These are phyloP conservation scores for Sphaeramia orbicularis DNA, from an alignment of 2,797 vertebrate genomes.

Conservation along the genomic window DNA sequence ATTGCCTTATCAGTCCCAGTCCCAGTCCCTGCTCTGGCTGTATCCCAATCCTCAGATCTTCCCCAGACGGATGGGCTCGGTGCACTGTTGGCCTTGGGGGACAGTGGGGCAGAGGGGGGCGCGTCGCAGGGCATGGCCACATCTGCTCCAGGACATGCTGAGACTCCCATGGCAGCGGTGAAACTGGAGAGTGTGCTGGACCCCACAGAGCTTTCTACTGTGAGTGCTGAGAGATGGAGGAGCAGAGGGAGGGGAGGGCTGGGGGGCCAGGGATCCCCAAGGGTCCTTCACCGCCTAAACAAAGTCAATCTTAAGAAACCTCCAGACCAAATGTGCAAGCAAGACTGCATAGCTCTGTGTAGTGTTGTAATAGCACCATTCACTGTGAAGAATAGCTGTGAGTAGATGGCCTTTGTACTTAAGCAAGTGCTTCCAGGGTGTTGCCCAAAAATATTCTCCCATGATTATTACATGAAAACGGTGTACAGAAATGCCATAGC, in stretches of 20 bases:
- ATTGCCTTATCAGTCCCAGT: constrained; percentile 68
- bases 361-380: constrained; percentile 62
- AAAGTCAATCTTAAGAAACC: constrained; percentile 83
- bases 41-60: constrained; percentile 64
- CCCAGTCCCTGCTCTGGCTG: constrained; percentile 64
- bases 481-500: background rate
- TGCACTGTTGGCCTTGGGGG: constrained; percentile 70
- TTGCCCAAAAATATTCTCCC: constrained; percentile 28
- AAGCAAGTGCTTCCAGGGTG: constrained; percentile 40
- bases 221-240: constrained; percentile 95
- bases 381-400: constrained; percentile 67
- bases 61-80: constrained; percentile 68
- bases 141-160: constrained; percentile 76
- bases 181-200: constrained; percentile 93
- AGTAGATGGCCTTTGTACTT: constrained; percentile 52
- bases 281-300: constrained; percentile 84
- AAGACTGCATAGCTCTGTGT: constrained; percentile 60
- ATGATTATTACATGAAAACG: background rate
- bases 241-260: constrained; percentile 79
- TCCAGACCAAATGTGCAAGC: constrained; percentile 72
- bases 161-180: constrained; percentile 82
- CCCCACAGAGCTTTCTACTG: constrained; percentile 97
- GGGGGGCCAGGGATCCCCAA: constrained; percentile 74
- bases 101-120: constrained; percentile 72
- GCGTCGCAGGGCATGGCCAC: constrained; percentile 74